Percentiles rank a stretch among this genome's conserved stretches.
Conservation (phyloP, 2,797 vertebrate genomes). For the Phrynocephalus guinanensis region DNA sequence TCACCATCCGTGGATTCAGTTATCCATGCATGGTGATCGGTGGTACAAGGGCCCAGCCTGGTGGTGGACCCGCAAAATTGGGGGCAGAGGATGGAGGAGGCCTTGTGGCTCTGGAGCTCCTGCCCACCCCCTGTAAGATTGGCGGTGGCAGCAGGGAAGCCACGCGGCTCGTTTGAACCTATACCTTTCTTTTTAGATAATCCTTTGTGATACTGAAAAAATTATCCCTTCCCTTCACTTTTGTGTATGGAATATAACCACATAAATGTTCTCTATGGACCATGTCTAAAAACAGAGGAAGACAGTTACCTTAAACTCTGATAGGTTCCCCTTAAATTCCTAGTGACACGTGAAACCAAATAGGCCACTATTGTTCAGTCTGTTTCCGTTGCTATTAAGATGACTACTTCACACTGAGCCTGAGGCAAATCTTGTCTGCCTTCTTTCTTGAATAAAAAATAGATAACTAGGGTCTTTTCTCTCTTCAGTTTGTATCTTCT, state of each 20-base stretch:
- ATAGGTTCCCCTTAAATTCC: not conserved
- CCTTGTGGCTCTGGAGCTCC: too few relatives aligned
- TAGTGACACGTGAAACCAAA: not conserved
- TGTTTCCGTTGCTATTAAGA: not conserved
- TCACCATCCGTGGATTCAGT: too few relatives aligned
- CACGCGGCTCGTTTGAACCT: not conserved
- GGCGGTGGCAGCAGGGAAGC: too few relatives aligned
- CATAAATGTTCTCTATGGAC: not conserved
- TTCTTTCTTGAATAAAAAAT: not conserved
- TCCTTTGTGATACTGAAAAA: not conserved
- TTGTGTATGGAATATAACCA: conserved; percentile 1
- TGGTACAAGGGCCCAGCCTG: too few relatives aligned
- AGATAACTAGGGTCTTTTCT: not conserved
- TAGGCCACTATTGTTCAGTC: not conserved
- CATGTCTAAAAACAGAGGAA: not conserved
- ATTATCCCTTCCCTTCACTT: not conserved
- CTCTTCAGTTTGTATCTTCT: not conserved
- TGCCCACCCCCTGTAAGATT: too few relatives aligned
- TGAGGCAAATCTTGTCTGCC: not conserved
- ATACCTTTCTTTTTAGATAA: not conserved
- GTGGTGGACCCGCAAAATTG: too few relatives aligned
- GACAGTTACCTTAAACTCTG: not conserved
- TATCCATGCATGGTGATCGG: too few relatives aligned
- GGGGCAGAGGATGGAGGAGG: too few relatives aligned
- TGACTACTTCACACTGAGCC: not conserved